These are phyloP conservation scores for Lepisosteus oculatus DNA, from an alignment of 2,113 vertebrate genomes.

Conservation along the genomic window DNA sequence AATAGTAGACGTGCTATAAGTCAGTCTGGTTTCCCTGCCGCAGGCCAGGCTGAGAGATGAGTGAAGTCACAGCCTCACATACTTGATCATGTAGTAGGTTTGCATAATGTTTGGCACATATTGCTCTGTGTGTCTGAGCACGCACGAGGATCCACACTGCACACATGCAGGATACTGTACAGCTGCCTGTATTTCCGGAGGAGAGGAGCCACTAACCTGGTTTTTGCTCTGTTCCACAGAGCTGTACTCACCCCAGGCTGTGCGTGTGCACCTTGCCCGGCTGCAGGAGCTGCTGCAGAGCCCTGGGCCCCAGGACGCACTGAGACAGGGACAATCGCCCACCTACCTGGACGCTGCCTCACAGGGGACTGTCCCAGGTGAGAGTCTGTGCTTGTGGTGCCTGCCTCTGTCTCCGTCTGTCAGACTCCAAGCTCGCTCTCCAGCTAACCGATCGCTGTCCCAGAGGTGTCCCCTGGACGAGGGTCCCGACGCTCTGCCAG, in stretches of 20 bases:
- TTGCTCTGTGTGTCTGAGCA: too few species aligned
- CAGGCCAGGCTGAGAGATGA: too few species aligned
- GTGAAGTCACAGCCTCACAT: too few species aligned
- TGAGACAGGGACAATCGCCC: conserved; percentile 67
- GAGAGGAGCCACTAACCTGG: not conserved
- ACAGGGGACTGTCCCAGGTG: conserved; percentile 52
- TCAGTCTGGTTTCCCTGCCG: too few species aligned
- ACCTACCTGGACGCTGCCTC: conserved; percentile 63
- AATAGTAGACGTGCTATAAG: too few species aligned
- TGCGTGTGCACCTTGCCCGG: conserved; percentile 61
- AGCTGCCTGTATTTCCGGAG: not conserved
- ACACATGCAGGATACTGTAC: not conserved
- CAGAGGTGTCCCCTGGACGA: conserved; percentile 50
- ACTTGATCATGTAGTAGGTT: too few species aligned
- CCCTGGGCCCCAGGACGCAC: conserved; percentile 60
- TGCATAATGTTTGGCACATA: too few species aligned
- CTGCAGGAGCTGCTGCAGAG: conserved; percentile 66
- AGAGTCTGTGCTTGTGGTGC: not conserved
- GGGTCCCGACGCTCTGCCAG: conserved; percentile 55
- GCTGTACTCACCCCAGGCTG: conserved; percentile 63
- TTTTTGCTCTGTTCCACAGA: conserved; percentile 48
- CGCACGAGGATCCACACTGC: too few species aligned
- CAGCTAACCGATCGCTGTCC: not conserved
- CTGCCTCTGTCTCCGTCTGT: not conserved
- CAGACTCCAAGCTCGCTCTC: not conserved